Conservation (phyloP, 2,797 vertebrate genomes). For the Micrastur ruficollis region DNA sequence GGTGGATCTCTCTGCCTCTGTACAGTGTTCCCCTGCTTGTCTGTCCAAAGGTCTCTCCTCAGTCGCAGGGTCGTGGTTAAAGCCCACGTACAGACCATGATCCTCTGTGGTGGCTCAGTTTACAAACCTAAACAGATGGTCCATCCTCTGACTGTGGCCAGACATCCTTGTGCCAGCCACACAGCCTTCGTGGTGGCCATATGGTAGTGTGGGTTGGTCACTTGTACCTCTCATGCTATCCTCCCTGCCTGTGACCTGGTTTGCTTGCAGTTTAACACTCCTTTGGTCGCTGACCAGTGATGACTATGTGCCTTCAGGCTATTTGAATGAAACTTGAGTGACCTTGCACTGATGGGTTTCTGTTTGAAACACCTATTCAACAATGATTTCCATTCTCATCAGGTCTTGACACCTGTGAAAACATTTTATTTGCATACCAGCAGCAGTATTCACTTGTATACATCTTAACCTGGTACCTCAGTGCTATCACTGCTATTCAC, state of each 20-base stretch:
- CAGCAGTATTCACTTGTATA: not conserved
- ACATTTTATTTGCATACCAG: not conserved
- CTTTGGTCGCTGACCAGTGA: not conserved
- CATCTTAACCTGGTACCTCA: not conserved
- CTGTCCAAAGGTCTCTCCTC: accelerated
- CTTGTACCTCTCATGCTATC: not conserved
- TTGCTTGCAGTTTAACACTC: not conserved
- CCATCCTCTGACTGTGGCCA: not conserved
- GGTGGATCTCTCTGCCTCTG: not conserved
- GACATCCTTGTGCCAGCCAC: not conserved
- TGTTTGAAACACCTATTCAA: not conserved
- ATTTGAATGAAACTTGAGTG: not conserved
- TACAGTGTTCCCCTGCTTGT: accelerated
- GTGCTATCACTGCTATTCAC: not conserved
- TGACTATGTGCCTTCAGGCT: not conserved
- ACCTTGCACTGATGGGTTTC: not conserved
- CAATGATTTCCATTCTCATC: not conserved
- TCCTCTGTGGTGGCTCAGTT: not conserved
- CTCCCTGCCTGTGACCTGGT: not conserved
- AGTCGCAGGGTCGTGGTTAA: accelerated
- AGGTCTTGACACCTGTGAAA: not conserved
- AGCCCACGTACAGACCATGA: accelerated
- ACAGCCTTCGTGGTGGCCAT: not conserved
- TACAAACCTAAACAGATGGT: not conserved
- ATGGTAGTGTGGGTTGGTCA: not conserved